Evolutionary conservation across 2,888 invertebrate species (phyloP), one percentile per base, ranked within the genome.

Genomic region (Clitarchus hookeri): DNA sequence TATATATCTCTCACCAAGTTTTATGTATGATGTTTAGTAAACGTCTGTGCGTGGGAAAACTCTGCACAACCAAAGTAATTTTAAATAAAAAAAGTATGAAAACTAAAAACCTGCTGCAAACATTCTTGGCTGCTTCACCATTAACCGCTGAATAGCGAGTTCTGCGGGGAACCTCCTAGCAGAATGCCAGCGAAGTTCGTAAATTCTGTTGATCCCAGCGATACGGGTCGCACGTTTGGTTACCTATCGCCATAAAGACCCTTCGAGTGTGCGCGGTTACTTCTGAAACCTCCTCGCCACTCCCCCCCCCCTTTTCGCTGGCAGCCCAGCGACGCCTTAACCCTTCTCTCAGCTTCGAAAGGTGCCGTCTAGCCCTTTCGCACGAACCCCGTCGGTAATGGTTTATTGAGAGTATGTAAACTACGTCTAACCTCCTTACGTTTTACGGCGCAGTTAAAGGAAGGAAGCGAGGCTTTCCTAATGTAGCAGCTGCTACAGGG

Each of bases 321-420:
- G 12, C 48, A 13, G 48, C 0, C 16, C 48, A 16, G 65, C n/a
- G 19, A 65, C 8, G 23, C 65, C 65, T n/a, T 19, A 23, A 23
- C 65, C 65, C 65, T 65, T 23, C 19, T 19, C 65, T 19, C 48
- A 16, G 48, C 48, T 11, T 11, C 48, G 16, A 48, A 48, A 48
- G 48, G 48, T 48, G 48, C 48, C 48, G 48, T 48, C 48, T 48
- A 11, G 48, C 19, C 65, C 65, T n/a, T 19, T 65, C 65, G 16
- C 65, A 1, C 65, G 65, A n/a, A 9, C 23, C 53, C 65, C n/a
- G 23, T 23, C 65, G 23, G 65, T 65, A 65, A 65, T 65, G 65
- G 65, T 65, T 65, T 65, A 65, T 65, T 65, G 65, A 65, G 65
- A 65, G 65, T n/a, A 65, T 65, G 65, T 65, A n/a, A 65, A 65